Evolutionary conservation across 2,797 vertebrate species (phyloP).

Genomic region (Trachurus trachurus): DNA sequence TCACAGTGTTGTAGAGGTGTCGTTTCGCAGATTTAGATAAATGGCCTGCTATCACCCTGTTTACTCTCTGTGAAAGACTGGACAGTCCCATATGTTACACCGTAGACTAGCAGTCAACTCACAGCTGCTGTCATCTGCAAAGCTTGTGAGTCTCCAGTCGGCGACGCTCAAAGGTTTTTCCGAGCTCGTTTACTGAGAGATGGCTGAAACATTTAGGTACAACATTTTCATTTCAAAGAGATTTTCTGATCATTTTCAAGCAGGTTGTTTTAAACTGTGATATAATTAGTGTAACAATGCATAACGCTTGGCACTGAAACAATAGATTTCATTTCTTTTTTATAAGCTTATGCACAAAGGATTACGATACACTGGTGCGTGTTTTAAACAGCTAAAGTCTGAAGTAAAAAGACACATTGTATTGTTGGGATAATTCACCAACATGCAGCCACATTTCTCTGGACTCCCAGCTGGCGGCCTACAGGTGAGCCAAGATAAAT

Average conservation of each 20-base stretch:
- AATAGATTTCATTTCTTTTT: not conserved
- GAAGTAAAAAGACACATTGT: not conserved
- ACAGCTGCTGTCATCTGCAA: constrained; percentile 14
- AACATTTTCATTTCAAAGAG: not conserved
- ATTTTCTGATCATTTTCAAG: not conserved
- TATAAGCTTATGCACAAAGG: not conserved
- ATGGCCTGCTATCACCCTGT: constrained; percentile 64
- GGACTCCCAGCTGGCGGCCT: not conserved
- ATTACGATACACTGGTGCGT: not conserved
- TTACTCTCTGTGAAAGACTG: constrained; percentile 60
- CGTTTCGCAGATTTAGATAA: constrained; percentile 73
- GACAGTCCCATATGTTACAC: constrained; percentile 63
- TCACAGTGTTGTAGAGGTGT: constrained; percentile 65
- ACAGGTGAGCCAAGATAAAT: constrained; percentile 2
- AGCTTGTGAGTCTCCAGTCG: not conserved
- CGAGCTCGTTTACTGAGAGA: not conserved
- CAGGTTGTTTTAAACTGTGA: not conserved
- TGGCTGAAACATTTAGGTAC: not conserved
- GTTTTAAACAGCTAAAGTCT: not conserved
- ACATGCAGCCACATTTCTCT: not conserved
- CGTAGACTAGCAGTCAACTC: constrained; percentile 23
- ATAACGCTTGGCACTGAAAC: not conserved
- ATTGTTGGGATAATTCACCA: not conserved
- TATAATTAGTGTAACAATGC: not conserved
- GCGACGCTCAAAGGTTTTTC: not conserved